Percentiles rank a stretch among this genome's conserved stretches.
Conservation (phyloP, 2,888 invertebrate species). For the Spialia ferax region DNA sequence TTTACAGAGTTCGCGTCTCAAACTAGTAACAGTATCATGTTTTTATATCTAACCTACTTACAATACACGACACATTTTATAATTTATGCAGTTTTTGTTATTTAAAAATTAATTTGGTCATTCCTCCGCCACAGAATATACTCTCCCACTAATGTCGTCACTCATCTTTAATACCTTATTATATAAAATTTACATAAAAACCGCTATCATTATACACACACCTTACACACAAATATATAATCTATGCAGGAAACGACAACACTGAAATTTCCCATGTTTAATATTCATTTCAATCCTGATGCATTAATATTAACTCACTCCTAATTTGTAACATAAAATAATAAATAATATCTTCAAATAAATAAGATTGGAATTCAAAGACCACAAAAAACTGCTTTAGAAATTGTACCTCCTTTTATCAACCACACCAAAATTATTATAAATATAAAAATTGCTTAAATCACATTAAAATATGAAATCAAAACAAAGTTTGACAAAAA, state of each 20-base stretch:
- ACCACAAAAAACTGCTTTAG: no score
- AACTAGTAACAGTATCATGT: constrained; percentile 50
- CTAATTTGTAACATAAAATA: no score
- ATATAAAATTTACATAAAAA: constrained; percentile 65
- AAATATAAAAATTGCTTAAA: no score
- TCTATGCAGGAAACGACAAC: background rate
- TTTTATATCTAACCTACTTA: constrained; percentile 56
- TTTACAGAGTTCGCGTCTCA: constrained; percentile 50
- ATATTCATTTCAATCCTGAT: background rate
- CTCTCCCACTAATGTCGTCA: background rate
- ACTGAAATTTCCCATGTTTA: no score
- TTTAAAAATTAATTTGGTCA: constrained; percentile 25
- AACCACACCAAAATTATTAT: no score
- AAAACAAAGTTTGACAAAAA: no score
- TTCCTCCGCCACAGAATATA: background rate
- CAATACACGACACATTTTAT: constrained; percentile 54
- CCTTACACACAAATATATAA: constrained; percentile 14
- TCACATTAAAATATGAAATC: no score
- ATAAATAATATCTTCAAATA: no score
- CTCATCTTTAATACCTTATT: constrained; percentile 67
- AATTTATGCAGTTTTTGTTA: constrained; percentile 58
- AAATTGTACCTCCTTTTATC: no score
- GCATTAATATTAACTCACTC: no score
- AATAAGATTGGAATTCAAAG: no score
- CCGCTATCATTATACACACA: constrained; percentile 29